A percentile compares a stretch with the other conserved stretches of the same genome.
Conservation (phyloP, 1,140 invertebrate species). For the Hylaeus volcanicus region DNA sequence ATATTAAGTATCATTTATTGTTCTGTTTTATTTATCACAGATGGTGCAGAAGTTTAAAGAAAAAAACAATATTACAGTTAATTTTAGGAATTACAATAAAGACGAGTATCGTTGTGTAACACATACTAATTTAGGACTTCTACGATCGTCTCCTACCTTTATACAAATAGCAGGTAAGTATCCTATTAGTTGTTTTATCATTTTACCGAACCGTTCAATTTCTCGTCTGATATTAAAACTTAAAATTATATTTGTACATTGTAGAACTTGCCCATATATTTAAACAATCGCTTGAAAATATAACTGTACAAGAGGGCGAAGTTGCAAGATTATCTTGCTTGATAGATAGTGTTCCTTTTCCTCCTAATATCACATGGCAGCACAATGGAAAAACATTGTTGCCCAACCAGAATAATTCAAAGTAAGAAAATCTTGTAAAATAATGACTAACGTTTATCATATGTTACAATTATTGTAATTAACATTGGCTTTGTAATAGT, state of each 20-base stretch:
- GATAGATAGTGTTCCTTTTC: slow-evolving; percentile 81
- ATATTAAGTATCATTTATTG: neutral
- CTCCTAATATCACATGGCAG: slow-evolving; percentile 81
- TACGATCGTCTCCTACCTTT: slow-evolving; percentile 73
- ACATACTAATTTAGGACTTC: slow-evolving; percentile 69
- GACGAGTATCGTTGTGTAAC: slow-evolving; percentile 76
- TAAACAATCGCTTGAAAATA: slow-evolving; percentile 77
- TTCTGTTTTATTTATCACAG: slow-evolving; percentile 40
- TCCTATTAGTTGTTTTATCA: neutral
- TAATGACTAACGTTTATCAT: slow-evolving; percentile 43
- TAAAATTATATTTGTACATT: slow-evolving; percentile 55
- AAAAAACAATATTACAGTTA: slow-evolving; percentile 61
- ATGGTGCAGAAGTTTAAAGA: slow-evolving; percentile 71
- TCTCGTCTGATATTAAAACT: neutral
- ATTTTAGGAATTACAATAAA: slow-evolving; percentile 54
- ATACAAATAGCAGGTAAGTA: slow-evolving; percentile 74
- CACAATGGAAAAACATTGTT: slow-evolving; percentile 79
- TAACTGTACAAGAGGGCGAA: slow-evolving; percentile 79
- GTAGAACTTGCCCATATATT: slow-evolving; percentile 80
- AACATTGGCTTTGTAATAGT: slow-evolving; percentile 34
- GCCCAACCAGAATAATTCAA: slow-evolving; percentile 72
- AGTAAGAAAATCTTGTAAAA: slow-evolving; percentile 63
- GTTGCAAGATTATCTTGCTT: slow-evolving; percentile 80
- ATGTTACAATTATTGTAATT: slow-evolving; percentile 39
- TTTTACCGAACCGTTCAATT: neutral